Base-by-base conservation (phyloP, 1,140 invertebrate genomes). In the Hesperophylax magnus region DNA sequence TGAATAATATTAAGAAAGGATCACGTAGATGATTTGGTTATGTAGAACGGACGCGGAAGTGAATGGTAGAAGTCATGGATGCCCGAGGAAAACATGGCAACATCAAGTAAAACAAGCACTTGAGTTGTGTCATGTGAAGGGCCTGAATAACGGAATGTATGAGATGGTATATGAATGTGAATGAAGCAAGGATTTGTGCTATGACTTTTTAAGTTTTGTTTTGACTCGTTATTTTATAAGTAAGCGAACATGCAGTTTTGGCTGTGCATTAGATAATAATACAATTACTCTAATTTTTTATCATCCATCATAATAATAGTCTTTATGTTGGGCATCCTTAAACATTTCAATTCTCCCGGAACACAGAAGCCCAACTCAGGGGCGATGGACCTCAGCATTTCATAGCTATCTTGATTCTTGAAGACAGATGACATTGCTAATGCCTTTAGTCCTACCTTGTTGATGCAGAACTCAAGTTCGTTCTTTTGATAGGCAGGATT, bases 381-480 rank as follows among this genome's bases (percentile, higher is more conserved):
- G 20, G 87, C 86, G 24, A 91, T 85, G 22, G 77, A 53, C 2
- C 82, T 87, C 22, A 97, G 81, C 84, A 95, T 93, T n/a, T 93
- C 85, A 75, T 94, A 93, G 86, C 94, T 96, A 80, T 96, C 89
- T 80, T 93, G 92, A 0, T 86, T 89, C 85, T 92, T 94, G 84
- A 93, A 95, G 1, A 84, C 86, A 27, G 93, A 92, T 0, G 92
- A 89, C 3, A 92, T 88, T 11, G 97, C 87, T 1, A 97, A 85
- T 0, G 92, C 93, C 85, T 93, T 95, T 0, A 93, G 88, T 6
- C 88, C 89, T 14, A 95, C 95, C 88, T 96, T 95, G 14, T 94
- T 91, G 7, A 98, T 84, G 63, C 93, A 93, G 85, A 94, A 96
- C 69, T 93, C 90, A 0, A 98, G 69, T 86, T 98, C 97, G 52